Evolutionary conservation across 2,113 vertebrate genomes (phyloP).

Genomic region (Anhinga rufa): DNA sequence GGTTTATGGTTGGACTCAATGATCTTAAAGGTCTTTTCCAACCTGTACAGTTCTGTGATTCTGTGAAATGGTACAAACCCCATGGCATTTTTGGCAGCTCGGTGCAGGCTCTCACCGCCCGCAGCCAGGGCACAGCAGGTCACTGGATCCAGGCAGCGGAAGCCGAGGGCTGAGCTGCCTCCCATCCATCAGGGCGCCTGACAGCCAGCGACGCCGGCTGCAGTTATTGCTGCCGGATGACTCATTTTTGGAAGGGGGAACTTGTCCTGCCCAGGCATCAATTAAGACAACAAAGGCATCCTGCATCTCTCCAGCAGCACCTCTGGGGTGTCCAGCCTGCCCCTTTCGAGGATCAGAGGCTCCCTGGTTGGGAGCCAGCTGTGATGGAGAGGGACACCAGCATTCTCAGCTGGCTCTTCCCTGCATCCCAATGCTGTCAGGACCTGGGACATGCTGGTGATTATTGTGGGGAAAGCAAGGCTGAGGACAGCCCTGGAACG

Average conservation of each 20-base stretch:
- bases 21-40: too few species aligned
- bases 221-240: neutral
- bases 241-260: neutral
- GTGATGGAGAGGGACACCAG: neutral
- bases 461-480: neutral
- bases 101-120: fast-evolving
- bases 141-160: neutral
- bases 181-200: neutral
- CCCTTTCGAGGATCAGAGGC: neutral
- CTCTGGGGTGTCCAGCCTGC: neutral
- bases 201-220: neutral
- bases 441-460: neutral
- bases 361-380: neutral
- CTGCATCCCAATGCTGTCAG: neutral
- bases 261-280: neutral
- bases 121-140: fast-evolving
- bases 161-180: neutral
- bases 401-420: neutral
- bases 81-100: neutral
- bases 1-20: too few species aligned
- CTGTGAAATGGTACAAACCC: too few species aligned
- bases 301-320: neutral
- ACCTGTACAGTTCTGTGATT: too few species aligned
- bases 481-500: neutral
- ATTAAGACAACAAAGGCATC: neutral